Base-by-base conservation (phyloP, 2,888 invertebrate genomes). In the Urechis unicinctus region DNA sequence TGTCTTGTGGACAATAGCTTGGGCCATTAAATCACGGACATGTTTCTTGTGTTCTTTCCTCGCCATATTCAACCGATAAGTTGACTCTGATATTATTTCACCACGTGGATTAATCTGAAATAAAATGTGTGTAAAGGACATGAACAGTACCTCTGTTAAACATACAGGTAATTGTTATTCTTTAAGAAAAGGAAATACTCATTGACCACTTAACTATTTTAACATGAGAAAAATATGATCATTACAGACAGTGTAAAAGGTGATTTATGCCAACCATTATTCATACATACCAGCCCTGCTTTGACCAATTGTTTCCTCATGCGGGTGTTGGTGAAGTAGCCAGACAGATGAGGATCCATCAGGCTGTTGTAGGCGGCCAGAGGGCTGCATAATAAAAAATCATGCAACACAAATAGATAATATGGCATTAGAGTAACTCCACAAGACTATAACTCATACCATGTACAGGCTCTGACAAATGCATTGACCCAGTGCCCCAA, bases 1-100 rank as follows among this genome's bases (percentile, higher is more conserved):
- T 5, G 58, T 73, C 57, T 77, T 78, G 61, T 77, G 70, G 13
- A 77, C 75, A 22, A 78, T 77, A 22, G 77, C 77, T 61, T 77
- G 75, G 3, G 77, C 75, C n/a, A 78, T 65, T 49, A 76, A 66
- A 43, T 77, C 71, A 50, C 74, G 72, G n/a, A 78, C 77, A 51
- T 74, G 72, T 49, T 71, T 68, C 59, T 73, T 71, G 60, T 77
- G 76, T 56, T 77, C 75, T 42, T 70, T 71, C 9, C 72, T 61
- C 2, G 73, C 71, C 70, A 73, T 73, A 56, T 72, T 74, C 6
- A 73, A 58, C 5, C 76, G 62, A 57, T 72, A 77, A 45, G 71
- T 71, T 28, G 68, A 66, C 59, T 78, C 77, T 0, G 73, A 66
- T 5, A 78, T 62, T 22, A 78, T 68, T 44, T 72, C 66, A 9